Base-by-base conservation (phyloP, 2,797 vertebrate genomes). In the Malurus splendens region DNA sequence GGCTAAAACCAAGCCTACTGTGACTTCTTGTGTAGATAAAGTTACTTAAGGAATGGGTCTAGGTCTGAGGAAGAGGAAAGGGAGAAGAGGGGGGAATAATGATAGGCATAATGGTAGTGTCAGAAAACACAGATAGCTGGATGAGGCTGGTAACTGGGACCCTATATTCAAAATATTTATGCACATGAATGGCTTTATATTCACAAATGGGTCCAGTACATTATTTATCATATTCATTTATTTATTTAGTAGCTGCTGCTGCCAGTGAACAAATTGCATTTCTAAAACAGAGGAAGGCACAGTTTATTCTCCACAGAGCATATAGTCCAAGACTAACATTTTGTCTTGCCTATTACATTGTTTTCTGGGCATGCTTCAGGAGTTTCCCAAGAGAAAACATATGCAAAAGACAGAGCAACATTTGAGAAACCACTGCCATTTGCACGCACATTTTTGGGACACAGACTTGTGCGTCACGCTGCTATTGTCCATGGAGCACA, bases 191-290 rank as follows among this genome's bases (percentile, higher is more conserved):
- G 82, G 65, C 71, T 93, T 74, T 55, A 79, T 87, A 92, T 74
- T 86, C 81, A 84, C n/a, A 90, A 84, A 79, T 61, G 67, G 32
- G 30, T 60, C 47, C 66, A 44, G 85, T 95, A 89, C 89, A 94
- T 94, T 93, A 93, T 95, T 94, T 86, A 95, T 94, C 30, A 59
- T 77, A 90, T 84, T 90, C 83, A 65, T 84, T 94, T 93, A 94
- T 76, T 95, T 93, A 95, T 94, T 95, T 85, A 95, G 86, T 89
- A 93, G 89, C 82, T 84, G 51, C 64, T 84, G 36, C 77, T 76
- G 54, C 83, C 74, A 89, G 51, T 71, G 82, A 87, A 80, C n/a
- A 90, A 80, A 79, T 86, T 82, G 61, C 87, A 82, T 92, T 90
- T 79, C 71, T 84, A 56, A 71, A 73, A 55, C 25, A 71, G 64